Conservation (phyloP, 2,888 invertebrate genomes). For the Allophyes oxyacanthae region DNA sequence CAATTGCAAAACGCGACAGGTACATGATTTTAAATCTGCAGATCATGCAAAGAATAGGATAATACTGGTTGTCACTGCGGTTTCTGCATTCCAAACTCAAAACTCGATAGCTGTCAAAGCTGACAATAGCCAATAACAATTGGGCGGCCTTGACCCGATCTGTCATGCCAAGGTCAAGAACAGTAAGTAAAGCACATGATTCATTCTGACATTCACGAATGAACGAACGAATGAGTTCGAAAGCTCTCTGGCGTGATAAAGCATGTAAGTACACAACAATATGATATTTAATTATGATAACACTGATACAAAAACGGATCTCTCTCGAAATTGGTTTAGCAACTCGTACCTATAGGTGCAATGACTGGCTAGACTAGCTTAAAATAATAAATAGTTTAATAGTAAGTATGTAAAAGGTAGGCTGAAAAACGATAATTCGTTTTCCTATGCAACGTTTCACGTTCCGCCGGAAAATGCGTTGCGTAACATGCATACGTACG, state of each 20-base stretch:
- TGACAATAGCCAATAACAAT: conserved; percentile 70
- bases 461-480: too few relatives aligned
- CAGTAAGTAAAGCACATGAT: conserved; percentile 53
- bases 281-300: conserved; percentile 55
- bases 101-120: conserved; percentile 71
- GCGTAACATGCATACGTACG: too few relatives aligned
- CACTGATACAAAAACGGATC: conserved; percentile 31
- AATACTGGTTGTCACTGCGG: conserved; percentile 36
- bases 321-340: conserved; percentile 6
- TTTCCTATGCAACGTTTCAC: too few relatives aligned
- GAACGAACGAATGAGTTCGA: conserved; percentile 52
- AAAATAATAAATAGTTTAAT: too few relatives aligned
- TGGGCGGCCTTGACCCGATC: conserved; percentile 71
- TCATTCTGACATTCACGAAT: conserved; percentile 56
- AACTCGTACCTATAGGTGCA: not conserved
- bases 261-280: conserved; percentile 37
- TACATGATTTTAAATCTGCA: conserved; percentile 31
- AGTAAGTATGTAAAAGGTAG: too few relatives aligned
- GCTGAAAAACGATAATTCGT: too few relatives aligned
- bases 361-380: not conserved
- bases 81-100: conserved; percentile 56
- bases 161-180: conserved; percentile 72
- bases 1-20: conserved; percentile 29
- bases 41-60: conserved; percentile 36
- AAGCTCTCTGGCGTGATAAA: conserved; percentile 43